These are phyloP conservation scores for Myotis yumanensis DNA, from an alignment of 2,113 vertebrate genomes.

Conservation along the genomic window DNA sequence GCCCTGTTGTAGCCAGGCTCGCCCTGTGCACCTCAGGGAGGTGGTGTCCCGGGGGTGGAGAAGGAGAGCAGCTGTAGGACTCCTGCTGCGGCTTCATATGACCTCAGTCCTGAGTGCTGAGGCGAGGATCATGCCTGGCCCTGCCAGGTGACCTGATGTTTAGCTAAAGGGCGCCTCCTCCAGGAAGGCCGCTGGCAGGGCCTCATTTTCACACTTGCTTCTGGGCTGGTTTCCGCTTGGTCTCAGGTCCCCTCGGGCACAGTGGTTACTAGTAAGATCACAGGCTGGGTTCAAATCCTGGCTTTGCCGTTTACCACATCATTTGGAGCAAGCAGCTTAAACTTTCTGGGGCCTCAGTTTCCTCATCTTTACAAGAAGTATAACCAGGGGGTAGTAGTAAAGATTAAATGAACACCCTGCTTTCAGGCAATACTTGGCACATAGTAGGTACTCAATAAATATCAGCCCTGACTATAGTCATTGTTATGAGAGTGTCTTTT, in stretches of 20 bases:
- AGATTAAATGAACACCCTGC: not conserved
- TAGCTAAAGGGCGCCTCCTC: not conserved
- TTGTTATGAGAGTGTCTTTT: not conserved
- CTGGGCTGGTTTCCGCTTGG: not conserved
- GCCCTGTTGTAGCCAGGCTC: too few relatives aligned
- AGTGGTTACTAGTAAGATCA: not conserved
- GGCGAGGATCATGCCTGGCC: not conserved
- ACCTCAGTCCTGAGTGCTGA: not conserved
- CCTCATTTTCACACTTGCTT: not conserved
- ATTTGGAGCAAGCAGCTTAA: not conserved
- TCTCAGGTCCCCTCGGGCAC: not conserved
- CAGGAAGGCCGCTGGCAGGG: not conserved
- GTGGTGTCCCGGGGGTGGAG: not conserved
- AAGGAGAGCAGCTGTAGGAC: not conserved
- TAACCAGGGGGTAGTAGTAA: accelerated
- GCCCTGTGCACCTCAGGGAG: not conserved
- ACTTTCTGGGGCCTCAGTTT: not conserved
- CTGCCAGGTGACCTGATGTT: not conserved
- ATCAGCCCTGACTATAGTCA: too few relatives aligned
- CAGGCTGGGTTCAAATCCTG: not conserved
- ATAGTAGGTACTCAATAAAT: not conserved
- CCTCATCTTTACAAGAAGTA: not conserved
- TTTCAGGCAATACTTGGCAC: not conserved
- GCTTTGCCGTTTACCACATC: not conserved
- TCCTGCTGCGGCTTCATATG: not conserved